Base-by-base conservation (phyloP, 2,797 vertebrate genomes). In the Alauda arvensis region DNA sequence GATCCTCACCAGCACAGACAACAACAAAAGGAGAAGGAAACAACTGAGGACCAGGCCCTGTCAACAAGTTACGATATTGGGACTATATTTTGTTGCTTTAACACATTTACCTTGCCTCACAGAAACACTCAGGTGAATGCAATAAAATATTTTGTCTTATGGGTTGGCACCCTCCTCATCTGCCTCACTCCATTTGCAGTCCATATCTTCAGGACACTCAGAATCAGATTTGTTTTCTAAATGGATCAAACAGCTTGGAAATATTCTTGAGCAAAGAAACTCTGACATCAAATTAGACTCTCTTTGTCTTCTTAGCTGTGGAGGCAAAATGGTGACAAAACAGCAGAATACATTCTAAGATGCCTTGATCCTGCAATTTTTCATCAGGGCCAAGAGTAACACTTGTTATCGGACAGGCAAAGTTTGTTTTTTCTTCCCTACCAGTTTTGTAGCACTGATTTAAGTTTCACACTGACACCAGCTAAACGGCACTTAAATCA, bases 401-500 rank as follows among this genome's bases (percentile, higher is more conserved):
- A 24, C 66, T 87, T 3, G 0, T 87, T 94, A 89, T 93, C 61
- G 0, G 71, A 67, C 70, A 81, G 46, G 31, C 75, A 74, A 72
- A 70, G 66, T 84, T 89, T 89, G 76, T 76, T 80, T 94, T 93
- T 88, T 74, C 60, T 93, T 87, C 75, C 45, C 37, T 61, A 84
- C 61, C n/a, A 62, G 57, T 85, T 87, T 89, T 62, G 87, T 91
- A 87, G 76, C 49, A 37, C 51, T 78, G 84, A 83, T 83, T 91
- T 87, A 90, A 85, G 56, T 89, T 94, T 91, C 82, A 78, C 67
- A 85, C 77, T 92, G 91, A 94, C 92, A 94, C 71, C 68, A 87
- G 75, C 43, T 5, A 87, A 91, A 84, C 65, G 39, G 75, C 93
- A 87, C 89, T 92, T 93, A 94, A 95, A 91, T 93, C 93, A 90